These are phyloP conservation scores for Eumeta japonica DNA, from an alignment of 1,140 invertebrate species.

Conservation along the genomic window DNA sequence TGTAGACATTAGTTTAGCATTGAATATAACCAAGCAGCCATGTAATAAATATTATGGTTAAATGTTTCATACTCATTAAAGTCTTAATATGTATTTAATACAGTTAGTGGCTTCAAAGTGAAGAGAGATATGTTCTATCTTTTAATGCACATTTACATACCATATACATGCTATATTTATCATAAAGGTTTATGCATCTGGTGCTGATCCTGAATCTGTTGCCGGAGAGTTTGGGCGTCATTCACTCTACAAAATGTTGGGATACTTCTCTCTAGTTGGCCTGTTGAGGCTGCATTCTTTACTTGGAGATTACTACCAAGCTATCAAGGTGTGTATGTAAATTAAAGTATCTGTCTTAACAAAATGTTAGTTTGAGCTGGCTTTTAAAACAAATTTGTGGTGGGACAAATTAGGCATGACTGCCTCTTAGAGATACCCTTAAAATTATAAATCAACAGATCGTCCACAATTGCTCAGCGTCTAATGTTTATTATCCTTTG, in stretches of 20 bases:
- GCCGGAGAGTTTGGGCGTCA: constrained; percentile 96
- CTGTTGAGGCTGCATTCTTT: constrained; percentile 93
- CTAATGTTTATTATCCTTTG: too few relatives aligned
- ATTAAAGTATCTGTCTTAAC: constrained; percentile 58
- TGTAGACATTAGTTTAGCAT: too few relatives aligned
- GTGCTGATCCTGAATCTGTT: constrained; percentile 92
- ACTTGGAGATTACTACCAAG: constrained; percentile 97
- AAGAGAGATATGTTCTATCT: background rate
- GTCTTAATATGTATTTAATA: too few relatives aligned
- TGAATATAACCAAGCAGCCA: too few relatives aligned
- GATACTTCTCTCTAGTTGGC: constrained; percentile 97
- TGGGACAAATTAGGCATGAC: background rate
- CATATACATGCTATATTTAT: background rate
- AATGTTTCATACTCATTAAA: too few relatives aligned
- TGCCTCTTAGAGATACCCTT: too few relatives aligned
- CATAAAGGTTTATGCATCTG: constrained; percentile 68
- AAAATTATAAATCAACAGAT: too few relatives aligned
- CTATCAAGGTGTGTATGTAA: constrained; percentile 86
- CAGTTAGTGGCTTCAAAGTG: too few relatives aligned
- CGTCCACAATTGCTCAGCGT: too few relatives aligned
- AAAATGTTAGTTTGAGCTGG: background rate
- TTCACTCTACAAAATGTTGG: constrained; percentile 98
- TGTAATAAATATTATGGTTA: too few relatives aligned
- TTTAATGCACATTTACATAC: background rate
- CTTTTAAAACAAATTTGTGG: background rate